Conservation (phyloP, 2,888 invertebrate genomes). For the Hydrotaea diabolus region DNA sequence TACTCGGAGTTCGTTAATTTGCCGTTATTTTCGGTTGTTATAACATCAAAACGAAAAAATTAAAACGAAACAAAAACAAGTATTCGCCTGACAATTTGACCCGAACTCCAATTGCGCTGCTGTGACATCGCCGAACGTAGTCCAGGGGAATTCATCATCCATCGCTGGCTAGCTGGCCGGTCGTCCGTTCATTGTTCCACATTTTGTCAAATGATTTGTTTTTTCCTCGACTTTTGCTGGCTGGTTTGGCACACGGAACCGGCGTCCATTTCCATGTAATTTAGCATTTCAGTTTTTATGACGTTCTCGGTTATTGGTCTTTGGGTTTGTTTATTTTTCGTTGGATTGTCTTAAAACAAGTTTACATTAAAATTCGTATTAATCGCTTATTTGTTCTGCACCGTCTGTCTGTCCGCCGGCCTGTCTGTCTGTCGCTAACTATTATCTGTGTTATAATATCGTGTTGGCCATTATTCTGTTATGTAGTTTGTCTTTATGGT, state of each 20-base stretch:
- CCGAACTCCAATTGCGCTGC: not conserved
- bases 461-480: slow-evolving; percentile 40
- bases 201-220: slow-evolving; percentile 51
- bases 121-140: not conserved
- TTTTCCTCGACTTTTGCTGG: slow-evolving; percentile 22
- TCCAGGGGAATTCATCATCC: not conserved
- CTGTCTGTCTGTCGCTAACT: slow-evolving; percentile 26
- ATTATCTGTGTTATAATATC: slow-evolving; percentile 11
- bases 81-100: not conserved
- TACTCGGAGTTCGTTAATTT: not conserved
- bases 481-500: slow-evolving; percentile 4
- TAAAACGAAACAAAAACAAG: not conserved
- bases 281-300: slow-evolving; percentile 36
- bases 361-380: slow-evolving; percentile 63
- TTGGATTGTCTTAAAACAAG: slow-evolving; percentile 55
- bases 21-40: slow-evolving; percentile 26
- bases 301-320: slow-evolving; percentile 16
- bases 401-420: not conserved
- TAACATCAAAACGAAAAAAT: slow-evolving; percentile 12
- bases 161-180: no score
- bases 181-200: slow-evolving; percentile 65
- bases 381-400: slow-evolving; percentile 44
- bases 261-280: slow-evolving; percentile 65
- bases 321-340: no score
- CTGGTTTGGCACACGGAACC: slow-evolving; percentile 60